Evolutionary conservation across 2,113 vertebrate genomes (phyloP).

Genomic region (Empidonax traillii): DNA sequence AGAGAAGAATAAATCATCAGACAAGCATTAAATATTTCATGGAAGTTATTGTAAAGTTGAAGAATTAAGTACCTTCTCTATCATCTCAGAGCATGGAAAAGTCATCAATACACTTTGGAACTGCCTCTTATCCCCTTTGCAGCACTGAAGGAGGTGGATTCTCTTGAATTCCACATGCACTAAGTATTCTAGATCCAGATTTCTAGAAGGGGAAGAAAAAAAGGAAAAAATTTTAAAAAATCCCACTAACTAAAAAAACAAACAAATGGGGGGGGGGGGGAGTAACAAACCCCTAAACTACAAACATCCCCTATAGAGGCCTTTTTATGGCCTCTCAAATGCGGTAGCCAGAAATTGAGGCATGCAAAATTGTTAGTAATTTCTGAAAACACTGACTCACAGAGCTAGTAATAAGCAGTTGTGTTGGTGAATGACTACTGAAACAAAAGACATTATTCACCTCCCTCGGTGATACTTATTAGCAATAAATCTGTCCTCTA

Average conservation of each 20-base stretch:
- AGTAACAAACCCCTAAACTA: background rate
- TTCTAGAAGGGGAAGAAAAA: background rate
- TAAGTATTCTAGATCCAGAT: background rate
- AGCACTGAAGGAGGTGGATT: background rate
- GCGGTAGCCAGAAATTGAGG: background rate
- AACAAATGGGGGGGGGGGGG: background rate
- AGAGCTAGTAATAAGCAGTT: background rate
- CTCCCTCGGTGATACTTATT: background rate
- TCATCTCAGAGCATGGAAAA: constrained; percentile 25
- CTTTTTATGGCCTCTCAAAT: background rate
- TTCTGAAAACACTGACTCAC: background rate
- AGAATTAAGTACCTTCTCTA: constrained; percentile 36
- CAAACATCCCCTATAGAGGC: background rate
- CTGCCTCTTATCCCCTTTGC: background rate
- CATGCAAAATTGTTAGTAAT: background rate
- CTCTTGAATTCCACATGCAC: background rate
- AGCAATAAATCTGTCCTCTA: background rate
- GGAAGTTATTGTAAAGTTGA: constrained; percentile 17
- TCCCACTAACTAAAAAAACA: background rate
- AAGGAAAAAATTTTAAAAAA: no score
- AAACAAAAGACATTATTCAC: background rate
- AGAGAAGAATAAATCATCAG: constrained; percentile 60
- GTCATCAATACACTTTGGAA: constrained; percentile 18
- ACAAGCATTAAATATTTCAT: constrained; percentile 59
- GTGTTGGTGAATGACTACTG: background rate